phyloP scores from a whole-genome alignment of 2,888 invertebrate genomes.

The Erebia epiphron region DNA sequence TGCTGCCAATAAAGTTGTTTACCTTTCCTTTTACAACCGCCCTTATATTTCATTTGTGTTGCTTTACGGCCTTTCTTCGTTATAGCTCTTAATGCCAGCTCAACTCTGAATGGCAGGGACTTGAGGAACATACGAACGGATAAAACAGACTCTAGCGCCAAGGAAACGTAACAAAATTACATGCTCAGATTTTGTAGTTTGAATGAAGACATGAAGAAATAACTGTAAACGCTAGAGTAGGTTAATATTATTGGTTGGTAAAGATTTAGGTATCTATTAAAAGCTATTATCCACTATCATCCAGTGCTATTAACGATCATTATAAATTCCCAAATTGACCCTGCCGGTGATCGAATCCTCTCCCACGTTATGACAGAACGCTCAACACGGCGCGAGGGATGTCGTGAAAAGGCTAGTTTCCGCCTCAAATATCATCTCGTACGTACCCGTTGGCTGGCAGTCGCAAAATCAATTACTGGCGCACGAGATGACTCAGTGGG shows the following conservation, averaged over 20 bases:
- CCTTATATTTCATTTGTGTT: conserved; percentile 48
- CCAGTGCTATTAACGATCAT: too few relatives aligned
- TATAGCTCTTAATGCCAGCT: conserved; percentile 32
- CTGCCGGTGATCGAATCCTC: too few relatives aligned
- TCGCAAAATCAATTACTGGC: conserved; percentile 37
- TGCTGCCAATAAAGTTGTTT: conserved; percentile 52
- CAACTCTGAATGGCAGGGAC: conserved; percentile 19
- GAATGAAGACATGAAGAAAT: neutral
- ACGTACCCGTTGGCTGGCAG: conserved; percentile 14
- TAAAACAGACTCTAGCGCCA: neutral
- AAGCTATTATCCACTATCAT: too few relatives aligned
- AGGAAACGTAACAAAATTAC: neutral
- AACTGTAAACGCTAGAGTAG: too few relatives aligned
- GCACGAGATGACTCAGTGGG: conserved; percentile 17
- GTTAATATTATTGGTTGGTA: too few relatives aligned
- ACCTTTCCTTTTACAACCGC: conserved; percentile 47
- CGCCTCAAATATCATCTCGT: neutral
- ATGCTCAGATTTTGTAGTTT: neutral
- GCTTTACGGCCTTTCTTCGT: conserved; percentile 51
- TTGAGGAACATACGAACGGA: conserved; percentile 12
- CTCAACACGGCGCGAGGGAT: too few relatives aligned
- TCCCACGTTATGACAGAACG: too few relatives aligned
- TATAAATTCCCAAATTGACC: too few relatives aligned
- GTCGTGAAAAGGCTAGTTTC: neutral
- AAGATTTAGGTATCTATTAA: too few relatives aligned